These are phyloP conservation scores for Sterrhoptilus dennistouni DNA, from an alignment of 2,113 vertebrate genomes.

Conservation along the genomic window DNA sequence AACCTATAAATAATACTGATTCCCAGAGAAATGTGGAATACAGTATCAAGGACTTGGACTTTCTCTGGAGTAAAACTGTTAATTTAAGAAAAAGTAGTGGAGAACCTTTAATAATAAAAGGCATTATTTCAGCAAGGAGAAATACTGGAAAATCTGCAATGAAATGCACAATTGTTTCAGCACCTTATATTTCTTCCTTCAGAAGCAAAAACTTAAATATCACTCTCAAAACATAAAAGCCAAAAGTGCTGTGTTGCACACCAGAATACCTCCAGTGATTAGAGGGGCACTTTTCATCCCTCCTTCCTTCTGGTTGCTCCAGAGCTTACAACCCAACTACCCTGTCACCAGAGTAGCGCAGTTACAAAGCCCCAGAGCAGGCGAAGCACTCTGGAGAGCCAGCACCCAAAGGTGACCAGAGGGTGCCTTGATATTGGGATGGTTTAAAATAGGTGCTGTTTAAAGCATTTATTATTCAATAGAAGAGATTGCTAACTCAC, in stretches of 20 bases:
- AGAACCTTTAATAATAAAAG: not conserved
- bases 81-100: not conserved
- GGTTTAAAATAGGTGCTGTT: not conserved
- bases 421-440: not conserved
- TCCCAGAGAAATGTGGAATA: slow-evolving; percentile 29
- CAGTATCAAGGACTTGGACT: slow-evolving; percentile 4
- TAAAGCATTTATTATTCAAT: not conserved
- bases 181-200: not conserved
- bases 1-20: slow-evolving; percentile 44
- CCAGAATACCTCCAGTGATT: not conserved
- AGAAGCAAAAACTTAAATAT: not conserved
- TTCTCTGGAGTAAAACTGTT: slow-evolving; percentile 9
- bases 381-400: not conserved
- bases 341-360: not conserved
- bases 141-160: not conserved
- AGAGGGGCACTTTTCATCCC: not conserved
- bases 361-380: not conserved
- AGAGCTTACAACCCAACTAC: not conserved
- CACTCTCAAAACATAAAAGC: not conserved
- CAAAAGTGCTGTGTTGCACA: not conserved
- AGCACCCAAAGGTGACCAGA: not conserved
- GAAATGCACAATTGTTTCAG: not conserved
- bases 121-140: not conserved
- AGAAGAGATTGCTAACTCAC: not conserved
- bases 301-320: not conserved